phyloP scores from a whole-genome alignment of 2,888 invertebrate species.

The Rhagium mordax region DNA sequence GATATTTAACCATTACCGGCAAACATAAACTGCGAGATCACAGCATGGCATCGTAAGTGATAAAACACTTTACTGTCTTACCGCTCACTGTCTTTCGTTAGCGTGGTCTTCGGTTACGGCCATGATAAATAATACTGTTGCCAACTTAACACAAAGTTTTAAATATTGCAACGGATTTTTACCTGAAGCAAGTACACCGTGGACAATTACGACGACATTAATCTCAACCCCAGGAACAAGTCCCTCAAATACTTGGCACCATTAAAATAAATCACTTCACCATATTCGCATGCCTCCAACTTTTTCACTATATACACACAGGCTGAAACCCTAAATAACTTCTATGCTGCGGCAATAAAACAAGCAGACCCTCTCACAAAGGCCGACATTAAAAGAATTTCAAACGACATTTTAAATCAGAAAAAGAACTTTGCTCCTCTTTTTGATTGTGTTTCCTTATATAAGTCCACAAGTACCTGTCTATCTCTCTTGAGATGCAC shows the following conservation, averaged over 20 bases:
- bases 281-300: neutral
- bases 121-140: slow-evolving; percentile 1
- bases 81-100: neutral
- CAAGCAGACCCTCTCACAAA: slow-evolving; percentile 16
- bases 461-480: slow-evolving; percentile 26
- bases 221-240: slow-evolving; percentile 14
- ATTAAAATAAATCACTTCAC: slow-evolving; percentile 14
- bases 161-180: neutral
- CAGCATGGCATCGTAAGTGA: neutral
- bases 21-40: neutral
- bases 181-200: neutral
- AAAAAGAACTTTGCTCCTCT: slow-evolving; percentile 20
- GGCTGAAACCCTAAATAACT: neutral
- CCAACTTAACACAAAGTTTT: slow-evolving; percentile 19
- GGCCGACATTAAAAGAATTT: slow-evolving; percentile 27
- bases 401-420: slow-evolving; percentile 30
- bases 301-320: neutral
- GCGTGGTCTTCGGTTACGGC: slow-evolving; percentile 10
- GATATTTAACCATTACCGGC: neutral
- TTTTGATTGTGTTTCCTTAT: slow-evolving; percentile 16
- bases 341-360: neutral
- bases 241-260: slow-evolving; percentile 5
- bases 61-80: neutral
- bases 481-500: slow-evolving; percentile 21
- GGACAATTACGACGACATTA: slow-evolving; percentile 17